phyloP scores from a whole-genome alignment of 2,888 invertebrate genomes.

The Argyresthia goedartella region DNA sequence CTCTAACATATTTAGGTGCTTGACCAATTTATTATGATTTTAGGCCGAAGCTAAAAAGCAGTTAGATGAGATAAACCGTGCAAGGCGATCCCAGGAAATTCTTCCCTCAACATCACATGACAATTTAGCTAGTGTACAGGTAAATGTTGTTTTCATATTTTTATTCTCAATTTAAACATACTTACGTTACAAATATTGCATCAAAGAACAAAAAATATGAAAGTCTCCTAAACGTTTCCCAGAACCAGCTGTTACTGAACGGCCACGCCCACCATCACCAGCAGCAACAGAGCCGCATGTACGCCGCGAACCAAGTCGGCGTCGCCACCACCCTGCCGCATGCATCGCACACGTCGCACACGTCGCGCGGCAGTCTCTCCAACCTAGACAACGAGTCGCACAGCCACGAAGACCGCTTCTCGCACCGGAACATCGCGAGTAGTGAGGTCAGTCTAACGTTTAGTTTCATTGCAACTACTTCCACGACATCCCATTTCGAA shows the following conservation, averaged over 20 bases:
- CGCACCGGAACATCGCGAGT: constrained; percentile 25
- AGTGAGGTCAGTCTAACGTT: constrained; percentile 18
- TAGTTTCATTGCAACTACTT: too few species aligned
- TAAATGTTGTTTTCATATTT: constrained; percentile 14
- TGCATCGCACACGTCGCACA: constrained; percentile 22
- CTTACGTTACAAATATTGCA: neutral
- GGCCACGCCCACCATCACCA: constrained; percentile 34
- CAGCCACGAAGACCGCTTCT: constrained; percentile 51
- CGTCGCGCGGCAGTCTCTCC: constrained; percentile 23
- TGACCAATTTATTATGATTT: constrained; percentile 6
- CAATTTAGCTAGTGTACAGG: constrained; percentile 43
- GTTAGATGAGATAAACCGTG: constrained; percentile 55
- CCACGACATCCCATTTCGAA: too few species aligned
- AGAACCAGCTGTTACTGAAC: constrained; percentile 51
- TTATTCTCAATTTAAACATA: too few species aligned
- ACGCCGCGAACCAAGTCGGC: constrained; percentile 61
- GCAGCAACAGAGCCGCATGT: constrained; percentile 35
- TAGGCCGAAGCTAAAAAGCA: constrained; percentile 66
- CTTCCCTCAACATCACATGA: constrained; percentile 51
- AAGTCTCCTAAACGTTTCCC: neutral
- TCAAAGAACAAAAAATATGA: neutral
- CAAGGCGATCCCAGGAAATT: constrained; percentile 46
- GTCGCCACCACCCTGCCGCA: constrained; percentile 49
- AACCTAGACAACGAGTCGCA: constrained; percentile 26
- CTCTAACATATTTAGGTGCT: too few species aligned